A percentile compares a stretch with the other conserved stretches of the same genome.
phyloP scores from a whole-genome alignment of 1,140 invertebrate species.

The Drosophila ironensis region DNA sequence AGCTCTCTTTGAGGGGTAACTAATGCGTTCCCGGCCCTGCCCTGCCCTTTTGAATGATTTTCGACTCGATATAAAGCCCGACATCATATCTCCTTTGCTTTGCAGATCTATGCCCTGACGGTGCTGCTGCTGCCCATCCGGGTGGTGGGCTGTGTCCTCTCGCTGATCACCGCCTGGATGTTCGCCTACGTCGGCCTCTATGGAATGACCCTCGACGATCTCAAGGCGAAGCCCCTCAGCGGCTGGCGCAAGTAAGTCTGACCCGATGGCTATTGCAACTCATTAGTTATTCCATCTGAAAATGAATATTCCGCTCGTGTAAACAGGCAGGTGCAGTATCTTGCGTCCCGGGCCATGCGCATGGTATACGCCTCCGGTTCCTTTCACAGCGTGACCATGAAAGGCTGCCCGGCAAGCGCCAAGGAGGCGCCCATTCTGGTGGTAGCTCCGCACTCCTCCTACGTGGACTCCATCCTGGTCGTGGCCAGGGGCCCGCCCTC shows the following conservation, averaged over 20 bases:
- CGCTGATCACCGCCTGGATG: slow-evolving; percentile 91
- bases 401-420: slow-evolving; percentile 85
- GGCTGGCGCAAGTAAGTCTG: slow-evolving; percentile 92
- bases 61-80: too few relatives aligned
- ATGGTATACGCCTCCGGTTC: slow-evolving; percentile 90
- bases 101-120: slow-evolving; percentile 91
- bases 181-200: slow-evolving; percentile 90
- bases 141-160: slow-evolving; percentile 87
- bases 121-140: slow-evolving; percentile 90
- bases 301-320: not conserved
- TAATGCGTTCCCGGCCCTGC: too few relatives aligned
- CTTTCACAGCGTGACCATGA: slow-evolving; percentile 89
- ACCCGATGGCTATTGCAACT: too few relatives aligned
- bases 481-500: slow-evolving; percentile 91
- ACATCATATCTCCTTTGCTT: slow-evolving; percentile 62
- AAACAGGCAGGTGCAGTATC: slow-evolving; percentile 56
- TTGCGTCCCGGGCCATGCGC: slow-evolving; percentile 83
- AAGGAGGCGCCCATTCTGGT: slow-evolving; percentile 92
- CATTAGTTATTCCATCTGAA: not conserved
- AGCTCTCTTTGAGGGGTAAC: too few relatives aligned
- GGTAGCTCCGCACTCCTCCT: slow-evolving; percentile 95
- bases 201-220: slow-evolving; percentile 89
- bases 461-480: slow-evolving; percentile 93
- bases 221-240: slow-evolving; percentile 87
- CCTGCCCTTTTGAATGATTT: too few relatives aligned